Evolutionary conservation across 1,140 invertebrate genomes (phyloP).

Genomic region (Coboldia fuscipes): DNA sequence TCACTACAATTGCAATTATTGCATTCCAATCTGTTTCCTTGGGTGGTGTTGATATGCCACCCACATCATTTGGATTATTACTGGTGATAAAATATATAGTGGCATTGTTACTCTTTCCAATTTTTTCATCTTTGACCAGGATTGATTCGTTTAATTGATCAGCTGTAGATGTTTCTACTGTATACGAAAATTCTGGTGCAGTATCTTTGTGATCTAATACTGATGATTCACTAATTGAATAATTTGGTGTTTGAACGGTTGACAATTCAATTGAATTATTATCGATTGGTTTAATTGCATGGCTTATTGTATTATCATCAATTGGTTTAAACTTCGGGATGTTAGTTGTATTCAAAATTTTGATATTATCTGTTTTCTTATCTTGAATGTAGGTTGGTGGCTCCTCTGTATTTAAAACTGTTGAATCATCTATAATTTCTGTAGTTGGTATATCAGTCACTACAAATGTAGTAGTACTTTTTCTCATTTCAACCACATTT

Average conservation of each 20-base stretch:
- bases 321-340: neutral
- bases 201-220: no score
- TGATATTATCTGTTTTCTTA: neutral
- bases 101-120: neutral
- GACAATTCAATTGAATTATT: no score
- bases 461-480: neutral
- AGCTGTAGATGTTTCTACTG: no score
- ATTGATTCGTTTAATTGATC: no score
- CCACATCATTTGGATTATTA: neutral
- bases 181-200: no score
- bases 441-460: neutral
- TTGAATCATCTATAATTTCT: neutral
- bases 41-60: neutral
- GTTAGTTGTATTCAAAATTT: neutral
- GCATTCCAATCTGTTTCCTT: slow-evolving; percentile 16
- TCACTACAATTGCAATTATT: slow-evolving; percentile 28
- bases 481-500: neutral
- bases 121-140: no score
- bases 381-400: neutral
- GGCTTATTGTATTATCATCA: neutral
- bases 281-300: neutral
- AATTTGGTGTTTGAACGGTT: no score
- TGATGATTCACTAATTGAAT: no score
- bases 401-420: neutral
- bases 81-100: neutral